Percentiles rank a stretch among this genome's conserved stretches.
phyloP scores from a whole-genome alignment of 2,113 vertebrate genomes.

The Elephas maximus region DNA sequence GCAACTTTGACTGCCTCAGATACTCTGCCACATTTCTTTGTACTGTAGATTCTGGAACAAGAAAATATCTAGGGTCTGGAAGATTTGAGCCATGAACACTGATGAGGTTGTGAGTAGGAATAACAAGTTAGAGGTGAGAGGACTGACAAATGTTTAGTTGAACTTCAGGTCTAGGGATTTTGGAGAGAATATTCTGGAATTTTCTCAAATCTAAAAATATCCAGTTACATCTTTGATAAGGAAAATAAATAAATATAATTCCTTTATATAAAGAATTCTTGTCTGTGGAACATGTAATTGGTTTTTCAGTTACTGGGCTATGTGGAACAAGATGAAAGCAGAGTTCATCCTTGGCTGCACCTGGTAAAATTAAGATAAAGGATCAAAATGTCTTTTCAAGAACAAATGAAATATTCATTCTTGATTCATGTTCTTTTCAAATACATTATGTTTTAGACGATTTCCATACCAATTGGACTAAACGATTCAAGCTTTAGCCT shows the following conservation, averaged over 20 bases:
- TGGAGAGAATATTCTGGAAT: not conserved
- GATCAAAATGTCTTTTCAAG: conserved; percentile 73
- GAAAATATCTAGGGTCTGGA: not conserved
- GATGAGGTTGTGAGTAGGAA: not conserved
- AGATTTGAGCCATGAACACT: not conserved
- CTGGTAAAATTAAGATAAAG: conserved; percentile 63
- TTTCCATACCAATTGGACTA: not conserved
- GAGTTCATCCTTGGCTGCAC: not conserved
- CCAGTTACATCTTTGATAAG: conserved; percentile 26
- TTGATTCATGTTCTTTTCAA: conserved; percentile 57
- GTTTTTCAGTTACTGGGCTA: conserved; percentile 42
- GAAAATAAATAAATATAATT: conserved; percentile 33
- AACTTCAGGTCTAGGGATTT: not conserved
- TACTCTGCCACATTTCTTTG: not conserved
- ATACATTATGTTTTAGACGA: conserved; percentile 57
- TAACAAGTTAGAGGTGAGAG: not conserved
- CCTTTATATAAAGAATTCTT: conserved; percentile 18
- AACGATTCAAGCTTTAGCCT: conserved; percentile 20
- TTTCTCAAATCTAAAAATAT: conserved; percentile 27
- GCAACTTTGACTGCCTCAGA: not conserved
- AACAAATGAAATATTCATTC: conserved; percentile 62
- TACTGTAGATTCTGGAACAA: not conserved
- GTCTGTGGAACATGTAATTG: not conserved
- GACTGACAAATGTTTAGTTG: not conserved
- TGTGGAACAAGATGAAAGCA: conserved; percentile 57